phyloP scores from a whole-genome alignment of 2,888 invertebrate species.

The Lochmaea capreae region DNA sequence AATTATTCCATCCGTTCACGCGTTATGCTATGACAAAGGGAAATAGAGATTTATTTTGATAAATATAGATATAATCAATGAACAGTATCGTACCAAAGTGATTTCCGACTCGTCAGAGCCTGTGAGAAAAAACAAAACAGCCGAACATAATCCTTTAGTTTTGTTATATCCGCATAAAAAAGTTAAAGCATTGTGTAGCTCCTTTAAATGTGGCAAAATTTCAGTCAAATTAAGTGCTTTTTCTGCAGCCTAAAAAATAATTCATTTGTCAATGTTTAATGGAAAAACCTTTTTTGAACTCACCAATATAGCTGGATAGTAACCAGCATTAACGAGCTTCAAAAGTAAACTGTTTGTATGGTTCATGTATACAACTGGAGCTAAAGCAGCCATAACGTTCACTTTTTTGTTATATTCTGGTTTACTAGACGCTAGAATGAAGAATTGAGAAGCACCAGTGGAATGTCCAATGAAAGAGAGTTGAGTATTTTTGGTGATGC shows the following conservation, averaged over 20 bases:
- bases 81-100: constrained; percentile 36
- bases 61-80: no score
- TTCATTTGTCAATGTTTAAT: neutral
- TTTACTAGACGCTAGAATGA: constrained; percentile 72
- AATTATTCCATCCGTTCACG: no score
- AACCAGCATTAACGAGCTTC: constrained; percentile 2
- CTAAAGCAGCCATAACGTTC: constrained; percentile 73
- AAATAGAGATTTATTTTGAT: no score
- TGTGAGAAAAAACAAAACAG: constrained; percentile 30
- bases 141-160: constrained; percentile 28
- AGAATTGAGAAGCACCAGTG: constrained; percentile 77
- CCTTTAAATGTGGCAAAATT: constrained; percentile 21
- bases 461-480: constrained; percentile 86
- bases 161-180: constrained; percentile 21
- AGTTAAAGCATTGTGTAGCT: constrained; percentile 5
- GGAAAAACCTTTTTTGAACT: neutral
- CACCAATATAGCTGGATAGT: constrained; percentile 26
- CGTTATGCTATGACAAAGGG: no score
- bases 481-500: constrained; percentile 68
- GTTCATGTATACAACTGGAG: constrained; percentile 74
- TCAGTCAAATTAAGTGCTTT: constrained; percentile 22
- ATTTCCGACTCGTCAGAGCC: constrained; percentile 44
- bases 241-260: constrained; percentile 34
- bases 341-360: constrained; percentile 27
- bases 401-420: constrained; percentile 76